Base-by-base conservation (phyloP, 1,140 invertebrate genomes). In the Trissolcus basalis region DNA sequence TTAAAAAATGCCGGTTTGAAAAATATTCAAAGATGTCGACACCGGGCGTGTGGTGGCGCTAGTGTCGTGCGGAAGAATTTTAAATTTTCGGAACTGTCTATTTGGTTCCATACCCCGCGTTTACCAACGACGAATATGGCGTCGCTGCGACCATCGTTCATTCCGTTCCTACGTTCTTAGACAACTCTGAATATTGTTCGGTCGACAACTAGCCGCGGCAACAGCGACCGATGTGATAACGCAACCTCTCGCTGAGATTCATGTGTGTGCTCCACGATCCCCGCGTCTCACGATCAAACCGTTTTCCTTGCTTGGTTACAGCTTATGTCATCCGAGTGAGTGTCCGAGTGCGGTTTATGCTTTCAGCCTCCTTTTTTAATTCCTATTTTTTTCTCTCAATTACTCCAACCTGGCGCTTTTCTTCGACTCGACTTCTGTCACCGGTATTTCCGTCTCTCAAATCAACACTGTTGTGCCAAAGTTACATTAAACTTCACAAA, bases 251-350 rank as follows among this genome's bases (percentile, higher is more conserved):
- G 33, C n/a, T 32, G 35, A 65, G 14, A 50, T 54, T 63, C 13
- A 61, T 56, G 12, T 58, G 47, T 16, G 45, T 36, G 48, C 55
- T 60, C n/a, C 16, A 36, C 43, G 11, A 27, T 43, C 15, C 43
- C 48, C n/a, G 36, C 39, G 44, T 5, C n/a, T 48, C 48, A 6
- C 16, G 16, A 33, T 63, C 63, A 45, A 16, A 15, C 12, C 35
- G 44, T 51, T 75, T 49, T 15, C 12, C n/a, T 44, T 70, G 45
- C 60, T 59, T 59, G 65, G 47, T 76, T 59, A 69, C 65, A 76
- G 73, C 73, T 70, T 76, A 69, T 76, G 73, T 76, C 73, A 76
- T 12, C 35, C 36, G n/a, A 64, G 73, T 76, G 47, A 76, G 73
- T 76, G 59, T 48, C n/a, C 54, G 8, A 12, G 12, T 55, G 51